Evolutionary conservation across 2,797 vertebrate genomes (phyloP).

Genomic region (Petrocephalus sullivani): DNA sequence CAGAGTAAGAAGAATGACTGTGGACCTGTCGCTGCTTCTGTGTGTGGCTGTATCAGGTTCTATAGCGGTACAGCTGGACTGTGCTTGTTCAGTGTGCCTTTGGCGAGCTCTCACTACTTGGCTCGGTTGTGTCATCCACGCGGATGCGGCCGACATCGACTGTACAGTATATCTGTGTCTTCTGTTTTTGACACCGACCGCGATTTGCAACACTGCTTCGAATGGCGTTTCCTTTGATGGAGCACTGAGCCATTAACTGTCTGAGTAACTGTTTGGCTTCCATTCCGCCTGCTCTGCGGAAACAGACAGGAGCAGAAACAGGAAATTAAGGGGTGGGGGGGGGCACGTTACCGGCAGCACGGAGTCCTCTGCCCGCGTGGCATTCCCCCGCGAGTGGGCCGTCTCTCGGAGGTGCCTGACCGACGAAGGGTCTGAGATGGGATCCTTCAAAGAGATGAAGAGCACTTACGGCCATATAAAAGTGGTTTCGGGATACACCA

Average conservation of each 20-base stretch:
- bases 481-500: background rate
- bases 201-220: background rate
- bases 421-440: constrained; percentile 38
- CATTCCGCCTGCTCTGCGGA: background rate
- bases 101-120: no score
- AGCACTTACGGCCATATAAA: background rate
- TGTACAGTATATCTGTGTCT: background rate
- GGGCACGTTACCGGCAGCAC: constrained; percentile 26
- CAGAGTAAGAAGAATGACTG: no score
- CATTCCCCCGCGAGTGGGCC: constrained; percentile 21
- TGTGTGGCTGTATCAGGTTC: no score
- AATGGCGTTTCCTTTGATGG: background rate
- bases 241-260: background rate
- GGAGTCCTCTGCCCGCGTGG: constrained; percentile 14
- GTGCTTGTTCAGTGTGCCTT: no score
- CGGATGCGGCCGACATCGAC: background rate
- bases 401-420: constrained; percentile 39
- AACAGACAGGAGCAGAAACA: background rate
- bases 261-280: background rate
- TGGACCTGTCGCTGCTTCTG: no score
- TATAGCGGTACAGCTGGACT: no score
- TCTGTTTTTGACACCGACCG: background rate
- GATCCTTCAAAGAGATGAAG: constrained; percentile 33
- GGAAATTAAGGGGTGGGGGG: background rate
- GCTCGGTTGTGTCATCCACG: no score